phyloP scores from a whole-genome alignment of 1,140 invertebrate genomes.

The Zaprionus lachaisei region DNA sequence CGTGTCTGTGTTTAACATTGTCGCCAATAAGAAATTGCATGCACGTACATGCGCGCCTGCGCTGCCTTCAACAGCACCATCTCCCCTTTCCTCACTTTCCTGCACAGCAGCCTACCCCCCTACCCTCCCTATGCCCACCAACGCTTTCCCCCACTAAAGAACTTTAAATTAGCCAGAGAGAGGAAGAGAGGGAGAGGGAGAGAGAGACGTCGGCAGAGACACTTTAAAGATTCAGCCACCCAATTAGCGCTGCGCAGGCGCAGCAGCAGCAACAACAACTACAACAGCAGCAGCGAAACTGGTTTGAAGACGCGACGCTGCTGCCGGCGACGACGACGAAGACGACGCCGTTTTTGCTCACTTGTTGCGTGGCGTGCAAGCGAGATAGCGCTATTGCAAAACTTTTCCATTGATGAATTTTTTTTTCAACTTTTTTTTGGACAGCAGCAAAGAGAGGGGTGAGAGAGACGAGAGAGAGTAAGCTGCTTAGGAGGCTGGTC shows the following conservation, averaged over 20 bases:
- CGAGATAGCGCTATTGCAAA: conserved; percentile 69
- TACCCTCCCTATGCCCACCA: not conserved
- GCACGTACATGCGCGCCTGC: conserved; percentile 51
- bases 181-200: not conserved
- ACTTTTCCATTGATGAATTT: conserved; percentile 82
- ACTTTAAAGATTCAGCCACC: conserved; percentile 43
- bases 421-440: not conserved
- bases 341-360: conserved; percentile 38
- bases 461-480: not conserved
- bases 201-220: conserved; percentile 3
- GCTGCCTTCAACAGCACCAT: not conserved
- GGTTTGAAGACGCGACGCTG: conserved; percentile 67
- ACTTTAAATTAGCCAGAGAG: conserved; percentile 21
- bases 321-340: conserved; percentile 22
- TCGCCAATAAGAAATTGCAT: conserved; percentile 78
- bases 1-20: conserved; percentile 66
- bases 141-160: conserved; percentile 17
- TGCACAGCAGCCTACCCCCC: not conserved
- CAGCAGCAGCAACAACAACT: conserved; percentile 45
- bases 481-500: conserved; percentile 31
- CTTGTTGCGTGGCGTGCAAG: conserved; percentile 53
- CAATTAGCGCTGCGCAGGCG: conserved; percentile 68
- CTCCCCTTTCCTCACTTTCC: not conserved
- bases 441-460: not conserved
- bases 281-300: conserved; percentile 58